A percentile compares a stretch with the other conserved stretches of the same genome.
phyloP scores from a whole-genome alignment of 2,888 invertebrate species.

The Magallana nippona region DNA sequence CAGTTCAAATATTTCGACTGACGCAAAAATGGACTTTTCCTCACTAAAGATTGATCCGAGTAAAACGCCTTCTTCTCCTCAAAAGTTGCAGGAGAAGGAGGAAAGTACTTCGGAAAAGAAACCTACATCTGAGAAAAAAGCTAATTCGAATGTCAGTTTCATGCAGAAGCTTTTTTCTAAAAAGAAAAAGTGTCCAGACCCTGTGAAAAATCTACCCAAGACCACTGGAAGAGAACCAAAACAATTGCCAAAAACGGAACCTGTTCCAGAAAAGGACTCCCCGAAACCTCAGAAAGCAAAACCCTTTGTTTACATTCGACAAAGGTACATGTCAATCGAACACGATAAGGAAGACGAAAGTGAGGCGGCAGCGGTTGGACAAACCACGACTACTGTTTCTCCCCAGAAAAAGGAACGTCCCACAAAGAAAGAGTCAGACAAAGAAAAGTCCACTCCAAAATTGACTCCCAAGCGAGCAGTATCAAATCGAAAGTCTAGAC shows the following conservation, averaged over 20 bases:
- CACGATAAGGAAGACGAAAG: slow-evolving; percentile 62
- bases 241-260: slow-evolving; percentile 50
- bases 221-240: slow-evolving; percentile 55
- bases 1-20: slow-evolving; percentile 48
- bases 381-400: neutral
- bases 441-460: slow-evolving; percentile 36
- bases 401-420: neutral
- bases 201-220: slow-evolving; percentile 55
- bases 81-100: slow-evolving; percentile 50
- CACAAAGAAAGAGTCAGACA: slow-evolving; percentile 8
- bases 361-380: neutral
- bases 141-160: slow-evolving; percentile 56
- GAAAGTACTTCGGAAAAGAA: slow-evolving; percentile 60
- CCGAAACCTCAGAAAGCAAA: slow-evolving; percentile 61
- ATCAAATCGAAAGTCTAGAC: neutral
- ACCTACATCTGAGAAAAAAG: slow-evolving; percentile 58
- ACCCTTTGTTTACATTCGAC: slow-evolving; percentile 73
- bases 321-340: slow-evolving; percentile 72
- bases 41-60: slow-evolving; percentile 57
- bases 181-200: slow-evolving; percentile 67
- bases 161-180: slow-evolving; percentile 73
- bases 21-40: slow-evolving; percentile 57
- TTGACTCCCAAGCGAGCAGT: neutral
- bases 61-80: slow-evolving; percentile 46
- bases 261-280: slow-evolving; percentile 57